These are phyloP conservation scores for fruit fly (Drosophila melanogaster) DNA, from an alignment of 1,140 invertebrate genomes.

Conservation along the genomic window Release_6_plus_ISO1_MT NC_004354.4:15001501-15002000, in stretches of 20 bases:
- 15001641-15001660: slow-evolving; percentile 67
- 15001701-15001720: not conserved
- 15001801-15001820: slow-evolving; percentile 30
- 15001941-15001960: slow-evolving; percentile 33
- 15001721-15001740: slow-evolving; percentile 11
- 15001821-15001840: slow-evolving; percentile 67
- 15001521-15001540: slow-evolving; percentile 36
- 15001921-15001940: not conserved
- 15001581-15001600: slow-evolving; percentile 84
- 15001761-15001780: slow-evolving; percentile 7
- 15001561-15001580: slow-evolving; percentile 52
- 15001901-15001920: not conserved
- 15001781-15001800: slow-evolving; percentile 56
- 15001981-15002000: slow-evolving; percentile 10
- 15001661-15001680: slow-evolving; percentile 27
- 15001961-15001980: slow-evolving; percentile 8
- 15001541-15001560: slow-evolving; percentile 29
- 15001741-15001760: slow-evolving; percentile 3
- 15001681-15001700: slow-evolving; percentile 4
- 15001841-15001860: slow-evolving; percentile 72
- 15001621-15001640: slow-evolving; percentile 75
- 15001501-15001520: slow-evolving; percentile 27
- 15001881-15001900: slow-evolving; percentile 14
- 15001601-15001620: slow-evolving; percentile 81
- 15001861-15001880: slow-evolving; percentile 23